Percentiles rank a stretch among this genome's conserved stretches.
Evolutionary conservation across 2,113 vertebrate species (phyloP).

Genomic region (Corvus moneduloides): DNA sequence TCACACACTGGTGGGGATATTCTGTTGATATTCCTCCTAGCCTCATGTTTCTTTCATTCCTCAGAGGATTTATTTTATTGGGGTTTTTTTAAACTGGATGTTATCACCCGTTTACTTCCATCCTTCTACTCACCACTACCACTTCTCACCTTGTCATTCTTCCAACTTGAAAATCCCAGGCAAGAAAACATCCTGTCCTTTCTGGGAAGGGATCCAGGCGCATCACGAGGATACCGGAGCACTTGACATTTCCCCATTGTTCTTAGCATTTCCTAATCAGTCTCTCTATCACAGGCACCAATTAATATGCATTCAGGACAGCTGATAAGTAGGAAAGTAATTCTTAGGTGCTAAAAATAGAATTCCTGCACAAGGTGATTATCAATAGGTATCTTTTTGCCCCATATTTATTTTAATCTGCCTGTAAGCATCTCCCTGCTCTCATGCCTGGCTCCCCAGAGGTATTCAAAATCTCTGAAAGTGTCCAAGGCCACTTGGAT

Average conservation of each 20-base stretch:
- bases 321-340: background rate
- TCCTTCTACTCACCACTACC: background rate
- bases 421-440: background rate
- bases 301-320: constrained; percentile 41
- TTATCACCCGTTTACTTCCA: background rate
- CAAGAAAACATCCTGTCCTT: background rate
- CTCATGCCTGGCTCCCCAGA: background rate
- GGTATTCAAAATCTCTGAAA: background rate
- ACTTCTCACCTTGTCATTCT: background rate
- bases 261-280: constrained; percentile 29
- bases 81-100: background rate
- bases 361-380: background rate
- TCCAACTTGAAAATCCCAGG: background rate
- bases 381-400: background rate
- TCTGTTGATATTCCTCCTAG: background rate
- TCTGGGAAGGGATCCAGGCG: background rate
- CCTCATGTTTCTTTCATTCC: background rate
- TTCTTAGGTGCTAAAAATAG: constrained; percentile 1
- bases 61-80: background rate
- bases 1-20: background rate
- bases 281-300: background rate
- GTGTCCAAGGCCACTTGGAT: background rate
- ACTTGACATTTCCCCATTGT: constrained; percentile 41
- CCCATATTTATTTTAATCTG: background rate
- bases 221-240: background rate